Evolutionary conservation across 2,888 invertebrate species (phyloP).

Genomic region (Calephelis perditalis): DNA sequence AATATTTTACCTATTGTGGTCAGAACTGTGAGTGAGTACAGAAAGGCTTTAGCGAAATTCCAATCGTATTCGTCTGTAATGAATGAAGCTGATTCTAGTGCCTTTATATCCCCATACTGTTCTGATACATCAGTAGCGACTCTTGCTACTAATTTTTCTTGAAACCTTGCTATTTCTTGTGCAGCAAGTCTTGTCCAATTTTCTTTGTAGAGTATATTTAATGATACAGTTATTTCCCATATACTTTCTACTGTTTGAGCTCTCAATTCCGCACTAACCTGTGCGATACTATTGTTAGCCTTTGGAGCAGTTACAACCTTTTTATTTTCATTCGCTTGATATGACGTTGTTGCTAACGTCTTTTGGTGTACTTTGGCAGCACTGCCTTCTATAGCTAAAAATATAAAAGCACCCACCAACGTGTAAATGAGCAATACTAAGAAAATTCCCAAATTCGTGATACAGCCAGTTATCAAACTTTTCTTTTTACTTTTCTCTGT

Average conservation of each 20-base stretch:
- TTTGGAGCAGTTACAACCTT: constrained; percentile 54
- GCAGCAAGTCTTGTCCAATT: constrained; percentile 93
- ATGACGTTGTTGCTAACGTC: constrained; percentile 68
- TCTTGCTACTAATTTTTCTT: constrained; percentile 87
- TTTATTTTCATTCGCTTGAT: constrained; percentile 57
- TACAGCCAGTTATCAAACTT: constrained; percentile 80
- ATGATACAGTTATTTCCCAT: constrained; percentile 92
- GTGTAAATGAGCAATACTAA: constrained; percentile 89
- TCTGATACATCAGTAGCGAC: constrained; percentile 86
- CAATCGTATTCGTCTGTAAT: constrained; percentile 83
- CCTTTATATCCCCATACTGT: constrained; percentile 65
- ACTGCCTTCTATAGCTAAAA: constrained; percentile 89
- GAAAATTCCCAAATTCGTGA: constrained; percentile 90
- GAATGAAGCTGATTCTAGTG: constrained; percentile 63
- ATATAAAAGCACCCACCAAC: constrained; percentile 85
- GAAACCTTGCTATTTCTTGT: constrained; percentile 83
- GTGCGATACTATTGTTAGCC: constrained; percentile 57
- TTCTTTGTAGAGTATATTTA: constrained; percentile 92
- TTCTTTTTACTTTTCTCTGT: constrained; percentile 71
- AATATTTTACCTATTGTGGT: constrained; percentile 90
- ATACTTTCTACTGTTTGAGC: constrained; percentile 90
- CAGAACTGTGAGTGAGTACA: constrained; percentile 95
- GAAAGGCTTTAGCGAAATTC: constrained; percentile 93
- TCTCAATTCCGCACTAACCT: constrained; percentile 64
- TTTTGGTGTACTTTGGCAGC: constrained; percentile 72